Conservation (phyloP, 2,888 invertebrate genomes). For the Galerucella calmariensis region DNA sequence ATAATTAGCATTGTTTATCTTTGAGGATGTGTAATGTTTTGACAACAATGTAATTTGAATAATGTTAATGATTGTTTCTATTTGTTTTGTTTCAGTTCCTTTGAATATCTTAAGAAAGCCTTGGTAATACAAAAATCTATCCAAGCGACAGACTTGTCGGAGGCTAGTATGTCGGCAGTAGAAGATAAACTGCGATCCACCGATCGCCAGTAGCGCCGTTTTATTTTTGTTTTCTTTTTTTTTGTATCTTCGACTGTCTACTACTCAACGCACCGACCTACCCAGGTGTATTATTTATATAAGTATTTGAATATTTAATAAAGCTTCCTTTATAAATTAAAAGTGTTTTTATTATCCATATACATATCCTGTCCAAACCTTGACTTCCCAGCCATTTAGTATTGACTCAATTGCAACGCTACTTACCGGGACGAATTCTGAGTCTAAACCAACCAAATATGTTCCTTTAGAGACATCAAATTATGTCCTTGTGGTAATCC, state of each 20-base stretch:
- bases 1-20: not conserved
- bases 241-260: slow-evolving; percentile 55
- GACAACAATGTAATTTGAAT: not conserved
- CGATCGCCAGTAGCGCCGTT: slow-evolving; percentile 81
- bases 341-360: not conserved
- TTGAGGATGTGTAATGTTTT: too few species aligned
- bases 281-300: slow-evolving; percentile 64
- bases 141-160: slow-evolving; percentile 95
- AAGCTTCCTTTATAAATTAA: slow-evolving; percentile 65
- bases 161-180: slow-evolving; percentile 92
- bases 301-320: slow-evolving; percentile 66
- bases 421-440: too few species aligned
- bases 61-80: not conserved
- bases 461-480: too few species aligned
- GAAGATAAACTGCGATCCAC: slow-evolving; percentile 95
- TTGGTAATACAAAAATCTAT: slow-evolving; percentile 97
- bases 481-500: too few species aligned
- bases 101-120: slow-evolving; percentile 97
- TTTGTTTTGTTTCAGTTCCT: slow-evolving; percentile 75
- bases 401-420: too few species aligned
- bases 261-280: slow-evolving; percentile 61
- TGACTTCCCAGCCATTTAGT: too few species aligned
- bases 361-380: too few species aligned
- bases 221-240: slow-evolving; percentile 30
- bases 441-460: too few species aligned